These are phyloP conservation scores for Trichomycterus rosablanca DNA, from an alignment of 2,113 vertebrate genomes.

Conservation along the genomic window DNA sequence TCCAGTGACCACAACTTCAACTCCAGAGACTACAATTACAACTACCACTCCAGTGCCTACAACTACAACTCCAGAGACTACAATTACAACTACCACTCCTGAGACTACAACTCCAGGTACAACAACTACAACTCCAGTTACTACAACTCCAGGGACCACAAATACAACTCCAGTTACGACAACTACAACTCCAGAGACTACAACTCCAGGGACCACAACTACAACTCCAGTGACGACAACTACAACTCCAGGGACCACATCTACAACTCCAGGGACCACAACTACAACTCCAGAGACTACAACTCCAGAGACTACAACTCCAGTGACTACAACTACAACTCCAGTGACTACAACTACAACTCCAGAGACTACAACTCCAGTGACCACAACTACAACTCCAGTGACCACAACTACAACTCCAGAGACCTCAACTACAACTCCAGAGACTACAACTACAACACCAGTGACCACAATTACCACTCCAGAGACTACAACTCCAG, in stretches of 20 bases:
- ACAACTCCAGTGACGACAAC: no score
- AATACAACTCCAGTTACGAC: neutral
- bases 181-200: neutral
- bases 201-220: no score
- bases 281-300: neutral
- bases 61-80: neutral
- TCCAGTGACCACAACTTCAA: neutral
- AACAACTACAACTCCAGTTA: neutral
- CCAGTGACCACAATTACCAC: no score
- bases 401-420: no score
- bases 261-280: neutral
- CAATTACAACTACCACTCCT: no score
- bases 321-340: neutral
- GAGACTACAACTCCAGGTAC: slow-evolving; percentile 6
- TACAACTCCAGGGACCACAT: neutral
- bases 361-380: neutral
- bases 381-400: neutral
- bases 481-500: neutral
- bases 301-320: neutral
- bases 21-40: neutral
- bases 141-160: slow-evolving; percentile 13
- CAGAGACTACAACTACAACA: no score
- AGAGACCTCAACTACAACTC: no score
- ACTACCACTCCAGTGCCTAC: neutral
- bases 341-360: no score